Evolutionary conservation across 1,140 invertebrate species (phyloP), one percentile per base, ranked within the genome.

Genomic region (Apis florea): DNA sequence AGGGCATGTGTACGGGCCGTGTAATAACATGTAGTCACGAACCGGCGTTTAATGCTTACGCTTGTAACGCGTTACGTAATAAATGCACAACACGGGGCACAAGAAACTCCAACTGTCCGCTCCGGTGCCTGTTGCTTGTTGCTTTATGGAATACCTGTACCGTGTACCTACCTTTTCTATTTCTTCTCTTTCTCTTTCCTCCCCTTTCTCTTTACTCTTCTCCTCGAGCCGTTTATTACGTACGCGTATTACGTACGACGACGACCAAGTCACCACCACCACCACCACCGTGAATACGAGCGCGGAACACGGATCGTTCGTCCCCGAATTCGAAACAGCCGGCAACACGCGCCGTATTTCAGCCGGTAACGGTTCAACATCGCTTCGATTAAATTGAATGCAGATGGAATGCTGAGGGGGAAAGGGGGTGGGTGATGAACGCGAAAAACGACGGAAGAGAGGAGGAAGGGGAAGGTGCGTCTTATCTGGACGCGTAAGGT

Each of bases 311-410:
- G 17, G 72, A 2, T 9, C 51, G 17, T 26, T 6, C 51, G 9
- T 17, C 61, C 69, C 58, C 59, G 74, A 58, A 73, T 79, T 79
- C 76, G 26, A 82, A 79, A n/a, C 56, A 79, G 64, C 75, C 75
- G 31, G 13, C 26, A 64, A 31, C 31, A 40, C 31, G 31, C 31
- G 31, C 6, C 6, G 77, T 86, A 85, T 85, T 85, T 86, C 70
- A 85, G 54, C 64, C 24, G 26, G 54, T 86, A 86, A 86, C 84
- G 79, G 79, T n/a, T n/a, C n/a, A 83, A 85, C 83, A 83, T 71
- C 79, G 79, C 54, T 78, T 85, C 74, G 85, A 86, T 86, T 85
- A 85, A 86, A 83, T 77, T 79, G 73, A 73, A 71, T 58, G 58
- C 68, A 54, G 70, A 24, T 47, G 68, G 47, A n/a, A n/a, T n/a